Base-by-base conservation (phyloP, 2,888 invertebrate species). In the Panzeria rudis region DNA sequence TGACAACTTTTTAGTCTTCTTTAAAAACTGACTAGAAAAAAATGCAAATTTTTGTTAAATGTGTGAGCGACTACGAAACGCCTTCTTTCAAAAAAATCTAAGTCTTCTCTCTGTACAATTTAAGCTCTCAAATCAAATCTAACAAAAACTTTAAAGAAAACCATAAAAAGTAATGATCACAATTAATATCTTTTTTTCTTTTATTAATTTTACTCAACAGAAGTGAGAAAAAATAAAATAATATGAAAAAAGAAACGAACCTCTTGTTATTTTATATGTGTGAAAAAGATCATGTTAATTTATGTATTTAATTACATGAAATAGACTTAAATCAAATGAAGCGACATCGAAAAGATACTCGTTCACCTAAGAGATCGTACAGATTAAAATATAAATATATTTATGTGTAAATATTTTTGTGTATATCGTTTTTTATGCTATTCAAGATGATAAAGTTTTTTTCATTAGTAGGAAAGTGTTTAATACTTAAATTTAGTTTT, bases 241-340 rank as follows among this genome's bases (percentile, higher is more conserved):
- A 59, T 9, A 47, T 2, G 7, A 66, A 56, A 11, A 32, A 75
- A 54, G 54, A 17, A 56, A 13, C 13, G 17, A 52, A 38, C 5
- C 44, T 59, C 44, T 77, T 77, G 77, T 77, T 61, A 77, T 38
- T 72, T 79, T 72, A 72, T 54, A 64, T 56, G 69, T 52, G 59
- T 71, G 59, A 66, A 68, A 52, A 76, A 69, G 78, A 78, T 78
- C 69, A 69, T 50, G 50, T 78, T 78, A 35, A 35, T 54, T 77
- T 72, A 41, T 66, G 69, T 35, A 56, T 56, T 80, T 73, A 72
- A 72, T 80, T 56, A 20, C 56, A 56, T 80, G 15, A 56, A 66
- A 29, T 38, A 71, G 20, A 54, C 25, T 72, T 44, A 56, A 64
- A 62, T 72, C 62, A 72, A 79, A 72, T 79, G 23, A 56, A 72